phyloP scores from a whole-genome alignment of 1,140 invertebrate species.

The Stratiolaelaps scimitus region DNA sequence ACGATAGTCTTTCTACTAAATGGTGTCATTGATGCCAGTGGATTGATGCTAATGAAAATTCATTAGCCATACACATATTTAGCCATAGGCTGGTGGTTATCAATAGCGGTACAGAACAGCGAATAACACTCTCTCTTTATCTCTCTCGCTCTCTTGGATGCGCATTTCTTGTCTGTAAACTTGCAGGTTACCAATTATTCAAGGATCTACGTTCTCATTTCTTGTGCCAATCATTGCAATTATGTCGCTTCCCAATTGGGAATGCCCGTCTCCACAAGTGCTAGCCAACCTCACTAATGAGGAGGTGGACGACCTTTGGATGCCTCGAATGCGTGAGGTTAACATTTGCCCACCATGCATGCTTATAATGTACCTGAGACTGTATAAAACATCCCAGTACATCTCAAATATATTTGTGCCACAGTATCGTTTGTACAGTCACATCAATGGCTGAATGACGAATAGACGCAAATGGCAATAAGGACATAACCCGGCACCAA shows the following conservation, averaged over 20 bases:
- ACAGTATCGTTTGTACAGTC: not conserved
- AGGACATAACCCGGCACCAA: no score
- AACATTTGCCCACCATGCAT: not conserved
- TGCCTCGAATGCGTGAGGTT: slow-evolving; percentile 58
- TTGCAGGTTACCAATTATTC: slow-evolving; percentile 53
- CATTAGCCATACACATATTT: no score
- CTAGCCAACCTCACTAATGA: slow-evolving; percentile 44
- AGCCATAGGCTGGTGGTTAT: no score
- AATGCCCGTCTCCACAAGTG: slow-evolving; percentile 52
- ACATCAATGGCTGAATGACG: no score
- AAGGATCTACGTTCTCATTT: slow-evolving; percentile 72
- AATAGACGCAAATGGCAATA: no score
- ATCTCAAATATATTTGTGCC: not conserved
- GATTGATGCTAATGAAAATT: no score
- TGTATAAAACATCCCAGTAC: not conserved
- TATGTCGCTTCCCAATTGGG: slow-evolving; percentile 59
- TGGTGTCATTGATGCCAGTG: no score
- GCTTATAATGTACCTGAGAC: no score
- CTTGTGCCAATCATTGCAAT: slow-evolving; percentile 71
- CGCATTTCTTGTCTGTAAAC: slow-evolving; percentile 29
- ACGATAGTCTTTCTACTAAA: no score
- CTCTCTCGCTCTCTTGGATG: no score
- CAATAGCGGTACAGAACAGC: no score
- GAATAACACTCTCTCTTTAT: no score
- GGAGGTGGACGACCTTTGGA: slow-evolving; percentile 57